phyloP scores from a whole-genome alignment of 2,113 vertebrate genomes.

The Oncorhynchus kisutch region DNA sequence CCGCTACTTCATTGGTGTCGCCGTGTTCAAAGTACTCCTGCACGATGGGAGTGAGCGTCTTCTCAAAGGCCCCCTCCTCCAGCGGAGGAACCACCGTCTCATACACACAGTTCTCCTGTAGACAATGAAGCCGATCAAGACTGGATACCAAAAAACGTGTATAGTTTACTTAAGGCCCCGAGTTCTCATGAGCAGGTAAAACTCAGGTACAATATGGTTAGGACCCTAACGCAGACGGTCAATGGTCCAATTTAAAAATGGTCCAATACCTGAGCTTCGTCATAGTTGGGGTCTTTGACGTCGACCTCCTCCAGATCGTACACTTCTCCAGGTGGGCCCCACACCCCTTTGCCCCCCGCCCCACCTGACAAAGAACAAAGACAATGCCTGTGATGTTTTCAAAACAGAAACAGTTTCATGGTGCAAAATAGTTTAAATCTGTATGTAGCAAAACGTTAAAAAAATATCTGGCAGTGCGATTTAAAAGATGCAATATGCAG shows the following conservation, averaged over 20 bases:
- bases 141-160: no score
- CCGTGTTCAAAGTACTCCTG: conserved; percentile 98
- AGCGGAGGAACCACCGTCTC: conserved; percentile 93
- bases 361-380: conserved; percentile 77
- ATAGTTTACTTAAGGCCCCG: no score
- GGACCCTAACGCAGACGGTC: no score
- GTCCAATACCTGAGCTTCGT: conserved; percentile 89
- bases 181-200: no score
- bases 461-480: no score
- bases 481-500: no score
- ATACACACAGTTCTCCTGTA: conserved; percentile 94
- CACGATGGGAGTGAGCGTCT: conserved; percentile 92
- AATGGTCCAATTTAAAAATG: no score
- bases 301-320: conserved; percentile 91
- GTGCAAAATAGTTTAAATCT: background rate
- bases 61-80: conserved; percentile 91
- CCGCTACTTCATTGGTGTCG: conserved; percentile 95
- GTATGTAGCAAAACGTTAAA: no score
- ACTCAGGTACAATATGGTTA: no score
- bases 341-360: conserved; percentile 97
- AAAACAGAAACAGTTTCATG: background rate
- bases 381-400: background rate
- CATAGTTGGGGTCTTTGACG: conserved; percentile 94
- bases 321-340: conserved; percentile 93
- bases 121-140: background rate